Evolutionary conservation across 2,113 vertebrate species (phyloP), one percentile per base, ranked within the genome.

Genomic region (Tursiops truncatus): DNA sequence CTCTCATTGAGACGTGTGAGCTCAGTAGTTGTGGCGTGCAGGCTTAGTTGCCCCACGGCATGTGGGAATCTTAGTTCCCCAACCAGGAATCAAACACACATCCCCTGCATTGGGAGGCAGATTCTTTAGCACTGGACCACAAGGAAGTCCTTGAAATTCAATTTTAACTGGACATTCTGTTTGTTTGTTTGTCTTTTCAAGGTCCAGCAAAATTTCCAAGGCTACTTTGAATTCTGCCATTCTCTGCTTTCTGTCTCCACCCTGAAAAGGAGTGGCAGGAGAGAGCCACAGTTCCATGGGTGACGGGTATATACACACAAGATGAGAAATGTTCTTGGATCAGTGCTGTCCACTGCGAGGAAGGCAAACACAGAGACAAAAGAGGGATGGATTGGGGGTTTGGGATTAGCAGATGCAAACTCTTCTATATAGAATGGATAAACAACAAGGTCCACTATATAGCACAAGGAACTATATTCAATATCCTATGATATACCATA

Each of bases 251-350:
- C 2, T 79, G 47, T 31, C 21, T 74, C 60, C 2, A 28, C 14
- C 56, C 56, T 1, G 12, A 60, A 60, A 15, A 13, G 25, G 6
- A 83, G 77, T 7, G 9, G 28, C 1, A 9, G 38, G n/a, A 18
- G 60, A 70, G n/a, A 41, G 23, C 1, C 63, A 8, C 20, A 0
- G 0, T 0, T 36, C n/a, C 17, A 0, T 2, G 6, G 70, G 13
- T 47, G 33, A 36, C 3, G 18, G 18, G 9, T 36, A 36, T 2
- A 0, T 25, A 8, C 11, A 2, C 0, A 28, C 5, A 11, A 15
- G 26, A 23, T 0, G 38, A 41, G 20, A n/a, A 20, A 11, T 17
- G 21, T 53, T 41, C 15, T 53, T 26, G 18, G 60, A 15, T 53
- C 18, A 18, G 6, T 18, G 20, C 13, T 50, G 26, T 1, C 11